A percentile compares a stretch with the other conserved stretches of the same genome.
Conservation (phyloP, 2,888 invertebrate genomes). For the Tryphoninae sp. region DNA sequence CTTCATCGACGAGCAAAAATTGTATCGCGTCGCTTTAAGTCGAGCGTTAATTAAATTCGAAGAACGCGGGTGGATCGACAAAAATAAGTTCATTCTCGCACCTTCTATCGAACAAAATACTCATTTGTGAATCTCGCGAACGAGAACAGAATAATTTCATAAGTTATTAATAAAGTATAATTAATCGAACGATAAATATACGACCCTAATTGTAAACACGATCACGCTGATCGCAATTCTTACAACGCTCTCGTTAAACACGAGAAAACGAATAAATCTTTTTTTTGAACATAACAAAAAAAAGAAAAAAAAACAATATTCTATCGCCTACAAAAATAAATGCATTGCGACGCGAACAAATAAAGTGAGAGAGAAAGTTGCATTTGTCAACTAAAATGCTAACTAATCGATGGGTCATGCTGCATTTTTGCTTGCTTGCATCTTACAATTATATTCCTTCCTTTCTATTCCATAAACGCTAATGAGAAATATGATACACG, state of each 20-base stretch:
- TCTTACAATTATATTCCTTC: constrained; percentile 41
- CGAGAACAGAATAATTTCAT: constrained; percentile 13
- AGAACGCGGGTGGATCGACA: neutral
- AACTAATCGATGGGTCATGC: constrained; percentile 60
- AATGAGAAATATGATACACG: constrained; percentile 58
- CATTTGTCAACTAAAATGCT: constrained; percentile 35
- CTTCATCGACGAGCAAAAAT: constrained; percentile 26
- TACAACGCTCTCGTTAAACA: constrained; percentile 1
- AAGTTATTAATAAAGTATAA: constrained; percentile 14
- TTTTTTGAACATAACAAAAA: neutral
- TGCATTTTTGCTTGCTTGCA: constrained; percentile 42
- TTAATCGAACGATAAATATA: constrained; percentile 25
- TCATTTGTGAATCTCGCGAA: neutral
- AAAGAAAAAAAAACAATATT: constrained; percentile 15
- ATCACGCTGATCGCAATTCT: neutral
- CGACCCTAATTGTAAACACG: neutral
- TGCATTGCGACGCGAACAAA: constrained; percentile 52
- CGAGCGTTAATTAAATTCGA: constrained; percentile 51
- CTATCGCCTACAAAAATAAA: constrained; percentile 41
- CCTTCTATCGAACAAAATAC: constrained; percentile 7
- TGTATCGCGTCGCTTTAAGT: constrained; percentile 32
- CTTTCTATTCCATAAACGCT: constrained; percentile 40
- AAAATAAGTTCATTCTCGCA: neutral
- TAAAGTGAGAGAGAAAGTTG: constrained; percentile 23
- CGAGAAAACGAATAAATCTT: neutral